phyloP scores from a whole-genome alignment of 2,113 vertebrate species.

The Elgaria multicarinata region DNA sequence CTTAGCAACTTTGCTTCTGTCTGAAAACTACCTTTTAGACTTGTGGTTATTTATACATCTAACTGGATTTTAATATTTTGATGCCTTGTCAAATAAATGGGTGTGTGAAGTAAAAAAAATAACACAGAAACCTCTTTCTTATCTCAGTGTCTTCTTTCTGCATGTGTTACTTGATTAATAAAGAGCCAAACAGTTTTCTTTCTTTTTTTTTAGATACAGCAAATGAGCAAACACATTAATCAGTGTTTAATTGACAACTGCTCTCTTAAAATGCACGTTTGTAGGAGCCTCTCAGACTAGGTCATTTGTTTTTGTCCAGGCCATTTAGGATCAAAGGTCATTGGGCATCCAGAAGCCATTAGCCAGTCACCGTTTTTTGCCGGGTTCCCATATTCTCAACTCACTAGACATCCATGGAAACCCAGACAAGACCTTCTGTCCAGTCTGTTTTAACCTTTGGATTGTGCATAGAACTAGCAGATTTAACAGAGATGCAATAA shows the following conservation, averaged over 20 bases:
- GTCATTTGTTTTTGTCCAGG: constrained; percentile 79
- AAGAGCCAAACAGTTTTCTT: constrained; percentile 14
- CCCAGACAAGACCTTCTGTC: constrained; percentile 72
- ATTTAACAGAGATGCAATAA: constrained; percentile 63
- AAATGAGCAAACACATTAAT: constrained; percentile 71
- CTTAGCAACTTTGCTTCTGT: background rate
- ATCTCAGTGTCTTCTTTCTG: background rate
- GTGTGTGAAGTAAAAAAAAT: background rate
- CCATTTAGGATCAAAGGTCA: constrained; percentile 86
- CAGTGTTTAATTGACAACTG: constrained; percentile 64
- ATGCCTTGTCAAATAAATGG: background rate
- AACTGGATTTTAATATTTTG: constrained; percentile 24
- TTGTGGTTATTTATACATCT: background rate
- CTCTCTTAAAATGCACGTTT: constrained; percentile 69
- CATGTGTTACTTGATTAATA: rapidly evolving
- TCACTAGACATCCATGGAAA: constrained; percentile 83
- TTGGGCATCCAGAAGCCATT: constrained; percentile 86
- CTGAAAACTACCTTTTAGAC: constrained; percentile 25
- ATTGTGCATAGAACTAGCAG: background rate
- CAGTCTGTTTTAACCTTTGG: constrained; percentile 51
- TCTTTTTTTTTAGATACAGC: constrained; percentile 38
- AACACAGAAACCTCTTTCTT: background rate
- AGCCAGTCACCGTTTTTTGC: constrained; percentile 83
- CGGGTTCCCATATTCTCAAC: constrained; percentile 81
- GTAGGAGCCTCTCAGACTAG: constrained; percentile 76